phyloP scores from a whole-genome alignment of 1,140 invertebrate genomes.

The Triops longicaudatus region DNA sequence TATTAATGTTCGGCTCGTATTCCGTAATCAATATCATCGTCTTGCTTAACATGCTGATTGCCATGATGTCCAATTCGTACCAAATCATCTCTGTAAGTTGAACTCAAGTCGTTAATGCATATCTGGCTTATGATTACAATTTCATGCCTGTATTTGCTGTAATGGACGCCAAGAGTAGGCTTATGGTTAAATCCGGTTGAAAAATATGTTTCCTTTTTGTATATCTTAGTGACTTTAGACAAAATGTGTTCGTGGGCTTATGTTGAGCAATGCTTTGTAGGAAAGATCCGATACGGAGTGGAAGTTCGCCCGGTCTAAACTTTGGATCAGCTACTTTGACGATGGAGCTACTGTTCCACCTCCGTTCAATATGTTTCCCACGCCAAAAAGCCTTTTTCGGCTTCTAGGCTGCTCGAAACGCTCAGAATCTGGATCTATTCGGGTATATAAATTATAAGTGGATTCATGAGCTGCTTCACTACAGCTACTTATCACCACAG shows the following conservation, averaged over 20 bases:
- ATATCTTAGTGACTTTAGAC: constrained; percentile 18
- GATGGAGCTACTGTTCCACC: constrained; percentile 74
- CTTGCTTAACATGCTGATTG: constrained; percentile 85
- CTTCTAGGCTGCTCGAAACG: constrained; percentile 42
- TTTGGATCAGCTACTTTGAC: constrained; percentile 92
- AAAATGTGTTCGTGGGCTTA: background rate
- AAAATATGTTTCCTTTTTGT: background rate
- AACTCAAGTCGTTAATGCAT: constrained; percentile 13
- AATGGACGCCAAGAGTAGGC: background rate
- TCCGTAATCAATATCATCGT: constrained; percentile 88
- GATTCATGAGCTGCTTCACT: background rate
- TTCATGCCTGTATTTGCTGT: no score
- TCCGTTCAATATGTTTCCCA: constrained; percentile 80
- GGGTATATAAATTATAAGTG: background rate
- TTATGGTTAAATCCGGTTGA: background rate
- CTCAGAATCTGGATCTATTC: constrained; percentile 43
- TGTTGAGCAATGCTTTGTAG: constrained; percentile 40
- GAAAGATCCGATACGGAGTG: constrained; percentile 80
- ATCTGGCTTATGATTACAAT: background rate
- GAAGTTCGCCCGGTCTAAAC: constrained; percentile 79
- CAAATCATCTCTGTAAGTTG: constrained; percentile 78
- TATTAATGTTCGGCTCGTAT: constrained; percentile 80
- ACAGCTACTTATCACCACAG: background rate
- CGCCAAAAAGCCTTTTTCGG: constrained; percentile 54
- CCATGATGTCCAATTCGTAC: constrained; percentile 95